Base-by-base conservation (phyloP, 2,113 vertebrate genomes). In the Dicrurus megarhynchus region DNA sequence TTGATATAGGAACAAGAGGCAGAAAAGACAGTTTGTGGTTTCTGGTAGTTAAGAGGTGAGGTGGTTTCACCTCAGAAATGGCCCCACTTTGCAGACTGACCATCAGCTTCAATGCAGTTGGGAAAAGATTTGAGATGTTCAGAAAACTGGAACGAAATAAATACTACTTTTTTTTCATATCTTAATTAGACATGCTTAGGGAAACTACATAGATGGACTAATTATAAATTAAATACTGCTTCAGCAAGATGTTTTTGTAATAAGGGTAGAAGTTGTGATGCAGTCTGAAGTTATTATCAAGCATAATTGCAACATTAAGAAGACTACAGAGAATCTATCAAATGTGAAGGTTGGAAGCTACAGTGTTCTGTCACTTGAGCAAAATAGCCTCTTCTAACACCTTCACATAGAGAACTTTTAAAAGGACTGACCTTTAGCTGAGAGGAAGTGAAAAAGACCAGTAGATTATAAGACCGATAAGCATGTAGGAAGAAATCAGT, bases 351-450 rank as follows among this genome's bases (percentile, higher is more conserved):
- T 76, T 91, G 68, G 88, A 84, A 96, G 39, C 3, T 84, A 49
- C 19, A 65, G 22, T 14, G 4, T 22, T 82, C 16, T 83, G 23
- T 42, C 83, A 49, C 79, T 91, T 91, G 60, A 69, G 49, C 50
- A 94, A 93, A 92, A 71, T 27, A 59, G 19, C 68, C 16, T 82
- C 27, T 57, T 88, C 28, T 70, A 65, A 27, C 32, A 74, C 33
- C 41, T 70, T 88, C 49, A 33, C 37, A 64, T 2, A 57, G 32
- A 85, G 46, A 71, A 84, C 56, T 79, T 16, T 86, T 94, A 89
- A 96, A 55, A 95, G 41, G 46, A 86, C 10, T 97, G 95, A 96
- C 77, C 84, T 97, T 96, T 98, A 89, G 17, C 57, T 81, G n/a
- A n/a, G 27, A 35, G 37, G 67, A 94, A 88, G 74, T 41, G 24